These are phyloP conservation scores for Cherax quadricarinatus DNA, from an alignment of 1,140 invertebrate species.

Conservation along the genomic window DNA sequence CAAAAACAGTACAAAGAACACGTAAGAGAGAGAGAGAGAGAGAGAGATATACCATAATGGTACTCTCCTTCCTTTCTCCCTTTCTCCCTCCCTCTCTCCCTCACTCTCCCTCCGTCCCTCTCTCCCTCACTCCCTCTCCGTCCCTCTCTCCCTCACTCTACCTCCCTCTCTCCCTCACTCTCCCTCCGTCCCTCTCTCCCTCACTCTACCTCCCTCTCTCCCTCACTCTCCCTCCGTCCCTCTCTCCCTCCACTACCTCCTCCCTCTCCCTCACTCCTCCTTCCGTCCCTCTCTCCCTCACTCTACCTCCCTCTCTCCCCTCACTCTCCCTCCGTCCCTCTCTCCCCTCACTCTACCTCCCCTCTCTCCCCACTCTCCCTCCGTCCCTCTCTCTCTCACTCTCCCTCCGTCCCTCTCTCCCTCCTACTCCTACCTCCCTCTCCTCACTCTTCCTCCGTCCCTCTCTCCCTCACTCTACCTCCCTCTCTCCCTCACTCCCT, in stretches of 20 bases:
- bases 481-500: slow-evolving; percentile 50
- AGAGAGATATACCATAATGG: too few relatives aligned
- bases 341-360: too few relatives aligned
- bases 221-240: slow-evolving; percentile 6
- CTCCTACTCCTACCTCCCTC: too few relatives aligned
- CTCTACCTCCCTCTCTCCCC: too few relatives aligned
- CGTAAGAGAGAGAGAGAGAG: too few relatives aligned
- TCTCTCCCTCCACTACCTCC: slow-evolving; percentile 6
- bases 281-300: too few relatives aligned
- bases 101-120: slow-evolving; percentile 32
- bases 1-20: neutral
- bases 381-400: too few relatives aligned
- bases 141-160: slow-evolving; percentile 27
- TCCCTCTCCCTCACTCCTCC: neutral
- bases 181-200: neutral
- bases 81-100: slow-evolving; percentile 44
- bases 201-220: slow-evolving; percentile 33
- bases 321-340: too few relatives aligned
- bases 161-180: slow-evolving; percentile 4
- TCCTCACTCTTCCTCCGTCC: slow-evolving; percentile 31
- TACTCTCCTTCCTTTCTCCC: neutral
- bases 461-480: slow-evolving; percentile 50
- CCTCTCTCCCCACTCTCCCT: too few relatives aligned
- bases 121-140: slow-evolving; percentile 11
- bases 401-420: too few relatives aligned